Percentiles rank a stretch among this genome's conserved stretches.
Conservation (phyloP, 2,797 vertebrate species). For the Anguilla anguilla region DNA sequence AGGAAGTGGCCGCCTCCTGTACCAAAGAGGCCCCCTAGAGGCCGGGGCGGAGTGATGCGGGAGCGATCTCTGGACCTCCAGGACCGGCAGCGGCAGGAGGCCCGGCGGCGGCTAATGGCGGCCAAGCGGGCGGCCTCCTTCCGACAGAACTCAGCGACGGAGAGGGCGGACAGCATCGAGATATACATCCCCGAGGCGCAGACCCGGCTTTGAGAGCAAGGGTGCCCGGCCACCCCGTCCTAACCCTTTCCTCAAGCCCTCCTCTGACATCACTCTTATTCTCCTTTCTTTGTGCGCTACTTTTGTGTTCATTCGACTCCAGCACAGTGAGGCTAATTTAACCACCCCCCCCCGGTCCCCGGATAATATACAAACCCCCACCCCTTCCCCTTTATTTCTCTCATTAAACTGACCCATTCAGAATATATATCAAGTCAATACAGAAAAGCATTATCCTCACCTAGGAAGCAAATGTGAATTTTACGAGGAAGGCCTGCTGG, state of each 20-base stretch:
- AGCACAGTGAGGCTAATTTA: conserved; percentile 32
- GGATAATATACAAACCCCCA: conserved; percentile 42
- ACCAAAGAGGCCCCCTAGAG: conserved; percentile 90
- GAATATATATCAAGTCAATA: conserved; percentile 30
- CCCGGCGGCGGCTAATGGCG: conserved; percentile 91
- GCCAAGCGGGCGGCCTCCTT: conserved; percentile 96
- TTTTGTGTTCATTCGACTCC: conserved; percentile 46
- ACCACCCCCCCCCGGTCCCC: conserved; percentile 36
- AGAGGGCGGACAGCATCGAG: conserved; percentile 98
- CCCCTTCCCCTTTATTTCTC: conserved; percentile 19
- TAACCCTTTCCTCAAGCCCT: conserved; percentile 5
- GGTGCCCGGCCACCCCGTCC: conserved; percentile 41
- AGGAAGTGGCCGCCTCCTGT: conserved; percentile 86
- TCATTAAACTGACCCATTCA: conserved; percentile 26
- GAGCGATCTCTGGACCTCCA: conserved; percentile 97
- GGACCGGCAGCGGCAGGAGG: conserved; percentile 95
- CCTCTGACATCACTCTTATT: conserved; percentile 31
- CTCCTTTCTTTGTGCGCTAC: conserved; percentile 34
- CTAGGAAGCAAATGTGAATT: conserved; percentile 9
- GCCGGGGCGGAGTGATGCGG: conserved; percentile 84
- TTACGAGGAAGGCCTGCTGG: neutral
- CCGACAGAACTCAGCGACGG: conserved; percentile 93
- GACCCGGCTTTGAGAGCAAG: conserved; percentile 89
- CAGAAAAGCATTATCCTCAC: conserved; percentile 9
- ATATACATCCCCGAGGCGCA: conserved; percentile 99